These are phyloP conservation scores for Pangasius djambal DNA, from an alignment of 2,797 vertebrate species.

Conservation along the genomic window DNA sequence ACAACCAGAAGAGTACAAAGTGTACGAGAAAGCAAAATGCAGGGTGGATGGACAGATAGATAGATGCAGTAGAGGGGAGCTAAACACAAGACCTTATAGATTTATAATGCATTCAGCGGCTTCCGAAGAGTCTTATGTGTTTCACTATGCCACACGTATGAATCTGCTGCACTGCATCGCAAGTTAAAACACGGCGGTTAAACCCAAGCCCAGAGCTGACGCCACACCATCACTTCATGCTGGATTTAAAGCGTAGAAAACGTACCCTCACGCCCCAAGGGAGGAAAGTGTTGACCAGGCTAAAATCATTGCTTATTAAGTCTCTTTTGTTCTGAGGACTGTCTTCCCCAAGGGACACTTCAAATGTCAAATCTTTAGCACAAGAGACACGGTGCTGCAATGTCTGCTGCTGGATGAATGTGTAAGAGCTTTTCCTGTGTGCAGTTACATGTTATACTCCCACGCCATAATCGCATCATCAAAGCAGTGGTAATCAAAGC, in stretches of 20 bases:
- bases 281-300: conserved; percentile 42
- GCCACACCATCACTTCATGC: conserved; percentile 36
- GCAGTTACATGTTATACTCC: not conserved
- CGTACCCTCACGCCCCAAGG: conserved; percentile 23
- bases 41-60: conserved; percentile 51
- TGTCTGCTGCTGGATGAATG: conserved; percentile 1
- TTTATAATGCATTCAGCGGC: conserved; percentile 55
- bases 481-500: conserved; percentile 22
- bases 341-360: conserved; percentile 19
- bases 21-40: conserved; percentile 22
- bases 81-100: not conserved
- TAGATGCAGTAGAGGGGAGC: not conserved
- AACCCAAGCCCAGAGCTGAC: conserved; percentile 31
- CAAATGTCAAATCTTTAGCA: conserved; percentile 39
- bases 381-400: not conserved
- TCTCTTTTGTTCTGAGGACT: conserved; percentile 40
- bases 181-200: conserved; percentile 47
- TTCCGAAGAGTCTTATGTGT: conserved; percentile 42
- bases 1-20: conserved; percentile 58
- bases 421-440: not conserved
- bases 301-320: conserved; percentile 46
- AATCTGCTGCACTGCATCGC: conserved; percentile 35
- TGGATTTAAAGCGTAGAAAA: conserved; percentile 37
- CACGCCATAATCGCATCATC: not conserved
- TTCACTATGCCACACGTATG: conserved; percentile 42